These are phyloP conservation scores for Chloropsis cyanopogon DNA, from an alignment of 2,113 vertebrate species.

Conservation along the genomic window DNA sequence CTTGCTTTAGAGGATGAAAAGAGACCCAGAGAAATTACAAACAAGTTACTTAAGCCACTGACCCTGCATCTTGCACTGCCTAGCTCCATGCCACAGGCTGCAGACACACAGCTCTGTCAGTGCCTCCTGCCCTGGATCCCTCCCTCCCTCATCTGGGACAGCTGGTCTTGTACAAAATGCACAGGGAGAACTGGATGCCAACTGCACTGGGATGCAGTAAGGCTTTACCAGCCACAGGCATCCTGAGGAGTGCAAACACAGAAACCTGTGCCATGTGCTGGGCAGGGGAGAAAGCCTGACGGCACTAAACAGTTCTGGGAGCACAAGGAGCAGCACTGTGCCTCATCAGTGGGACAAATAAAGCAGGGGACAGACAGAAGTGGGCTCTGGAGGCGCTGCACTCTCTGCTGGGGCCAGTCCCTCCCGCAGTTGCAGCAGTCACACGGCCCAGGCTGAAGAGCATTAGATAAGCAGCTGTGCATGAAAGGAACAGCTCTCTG, in stretches of 20 bases:
- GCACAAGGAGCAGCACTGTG: not conserved
- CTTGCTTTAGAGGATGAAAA: not conserved
- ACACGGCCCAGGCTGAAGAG: not conserved
- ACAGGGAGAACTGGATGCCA: not conserved
- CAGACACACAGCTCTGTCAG: not conserved
- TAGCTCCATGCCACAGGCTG: not conserved
- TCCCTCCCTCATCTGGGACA: not conserved
- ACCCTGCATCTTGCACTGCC: not conserved
- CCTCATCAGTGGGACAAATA: not conserved
- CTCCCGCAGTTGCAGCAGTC: not conserved
- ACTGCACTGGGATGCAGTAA: not conserved
- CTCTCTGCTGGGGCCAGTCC: not conserved
- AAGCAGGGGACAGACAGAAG: not conserved
- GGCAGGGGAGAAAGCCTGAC: not conserved
- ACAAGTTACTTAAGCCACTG: not conserved
- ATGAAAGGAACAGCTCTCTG: slow-evolving; percentile 25
- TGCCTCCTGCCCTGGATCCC: not conserved
- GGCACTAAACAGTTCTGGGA: not conserved
- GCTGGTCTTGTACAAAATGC: not conserved
- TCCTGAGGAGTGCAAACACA: not conserved
- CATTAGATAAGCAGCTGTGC: slow-evolving; percentile 46
- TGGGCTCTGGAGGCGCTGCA: not conserved
- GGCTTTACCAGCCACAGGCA: not conserved
- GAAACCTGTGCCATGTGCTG: accelerated
- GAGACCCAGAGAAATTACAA: not conserved